Evolutionary conservation across 1,140 invertebrate genomes (phyloP), one percentile per base, ranked within the genome.

Genomic region (Drosophila orena): DNA sequence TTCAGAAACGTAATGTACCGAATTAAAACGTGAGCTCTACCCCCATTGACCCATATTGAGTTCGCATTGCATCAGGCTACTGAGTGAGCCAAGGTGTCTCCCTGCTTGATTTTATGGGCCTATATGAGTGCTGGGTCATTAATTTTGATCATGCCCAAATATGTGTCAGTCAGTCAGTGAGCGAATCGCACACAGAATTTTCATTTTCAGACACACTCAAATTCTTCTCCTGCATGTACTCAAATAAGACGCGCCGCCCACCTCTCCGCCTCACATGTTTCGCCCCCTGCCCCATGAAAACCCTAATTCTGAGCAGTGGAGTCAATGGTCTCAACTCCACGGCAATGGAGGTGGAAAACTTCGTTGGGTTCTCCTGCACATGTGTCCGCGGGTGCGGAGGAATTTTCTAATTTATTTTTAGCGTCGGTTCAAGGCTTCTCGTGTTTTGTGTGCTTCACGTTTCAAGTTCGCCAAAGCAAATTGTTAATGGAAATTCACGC

Each of bases 381-480:
- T 88, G 84, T 88, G 83, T 37, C 62, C 52, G 57, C 77, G 69
- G 61, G 85, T 83, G 84, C 73, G 80, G 80, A 56, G 80, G 89
- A 91, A 91, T 91, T 91, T 91, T 89, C 72, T 91, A 89, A 91
- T 91, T 90, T 90, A 90, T 88, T 90, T 89, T 80, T 85, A 79
- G 81, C 71, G 79, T 76, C 85, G 75, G 76, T 90, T 91, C 86
- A 91, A 90, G 86, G 86, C 81, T 68, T 66, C 76, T 81, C 58
- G 62, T 60, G 77, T 80, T 78, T 30, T 14, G 59, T 12, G 59
- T 38, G 17, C 54, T 56, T 57, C 40, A 44, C 44, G 52, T 53
- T 52, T 66, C 42, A 77, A 57, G 47, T 77, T 84, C 72, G 79
- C 71, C 76, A 80, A 74, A 79, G 79, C 84, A 90, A 90, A 90